Evolutionary conservation across 1,140 invertebrate genomes (phyloP), one percentile per base, ranked within the genome.

Genomic region (Drosophila ercepeae): DNA sequence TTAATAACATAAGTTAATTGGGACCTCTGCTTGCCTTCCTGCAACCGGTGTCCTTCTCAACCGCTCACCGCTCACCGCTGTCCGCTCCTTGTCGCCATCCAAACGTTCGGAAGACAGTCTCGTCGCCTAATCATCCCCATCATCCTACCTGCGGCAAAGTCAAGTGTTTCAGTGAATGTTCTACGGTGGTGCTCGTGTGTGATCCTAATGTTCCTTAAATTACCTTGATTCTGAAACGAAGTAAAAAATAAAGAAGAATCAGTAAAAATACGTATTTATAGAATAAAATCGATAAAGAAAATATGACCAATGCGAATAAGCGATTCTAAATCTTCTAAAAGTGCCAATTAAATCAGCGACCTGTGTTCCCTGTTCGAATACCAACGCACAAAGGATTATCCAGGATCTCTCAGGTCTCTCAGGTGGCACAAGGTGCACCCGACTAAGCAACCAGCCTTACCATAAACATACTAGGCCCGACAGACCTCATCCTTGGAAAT

Each of bases 1-100:
- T 89, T 63, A 89, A 86, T 86, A 86, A 81, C 86, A 89, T 89
- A 89, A 89, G 89, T 86, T 89, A 82, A 89, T 75, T 84, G 70
- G 58, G 48, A 60, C 45, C 55, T 64, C 60, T 42, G 57, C 53
- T 57, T 48, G 57, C 53, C 59, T 65, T 34, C 51, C 52, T 39
- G 36, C 73, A 74, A 68, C 52, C 68, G 63, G 53, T 57, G 54
- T 49, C 54, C 36, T 50, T 49, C 63, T 48, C 67, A 54, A 50
- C 53, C 67, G 64, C 60, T 63, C 8, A 23, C 50, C 34, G 25
- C 9, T 14, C 14, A n/a, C 34, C 13, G 34, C n/a, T 36, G 34
- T 41, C 39, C 39, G 39, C 13, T 57, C 23, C 21, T 61, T 63
- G 18, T 42, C 45, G 29, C 32, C 29, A 32, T 29, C 45, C 59